Percentiles rank a stretch among this genome's conserved stretches.
phyloP scores from a whole-genome alignment of 2,797 vertebrate species.

The Trichosurus vulpecula region DNA sequence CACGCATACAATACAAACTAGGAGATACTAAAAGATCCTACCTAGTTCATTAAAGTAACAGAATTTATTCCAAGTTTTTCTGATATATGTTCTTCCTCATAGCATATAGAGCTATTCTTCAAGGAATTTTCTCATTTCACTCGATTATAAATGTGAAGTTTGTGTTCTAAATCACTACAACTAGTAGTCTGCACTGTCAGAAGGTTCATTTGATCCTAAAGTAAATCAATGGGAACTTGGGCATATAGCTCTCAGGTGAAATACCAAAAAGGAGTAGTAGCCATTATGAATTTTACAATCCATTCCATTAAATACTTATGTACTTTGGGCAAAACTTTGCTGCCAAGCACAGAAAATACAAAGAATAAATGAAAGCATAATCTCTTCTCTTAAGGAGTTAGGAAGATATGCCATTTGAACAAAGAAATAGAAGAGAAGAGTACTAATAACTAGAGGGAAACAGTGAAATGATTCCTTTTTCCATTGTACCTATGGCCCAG shows the following conservation, averaged over 20 bases:
- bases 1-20: neutral
- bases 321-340: neutral
- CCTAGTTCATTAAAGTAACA: neutral
- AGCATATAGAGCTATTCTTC: neutral
- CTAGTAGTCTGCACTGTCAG: fast-evolving
- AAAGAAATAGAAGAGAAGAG: neutral
- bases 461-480: neutral
- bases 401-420: neutral
- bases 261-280: neutral
- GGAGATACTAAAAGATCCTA: neutral
- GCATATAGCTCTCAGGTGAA: neutral
- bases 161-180: neutral
- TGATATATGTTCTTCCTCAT: fast-evolving
- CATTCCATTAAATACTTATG: neutral
- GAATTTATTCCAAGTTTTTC: neutral
- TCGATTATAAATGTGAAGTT: neutral
- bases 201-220: neutral
- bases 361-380: neutral
- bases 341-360: neutral
- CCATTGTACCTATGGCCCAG: neutral
- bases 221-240: fast-evolving
- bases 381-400: neutral
- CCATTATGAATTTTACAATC: neutral
- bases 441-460: neutral
- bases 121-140: neutral